phyloP scores from a whole-genome alignment of 2,113 vertebrate species.

The Chionomys nivalis region DNA sequence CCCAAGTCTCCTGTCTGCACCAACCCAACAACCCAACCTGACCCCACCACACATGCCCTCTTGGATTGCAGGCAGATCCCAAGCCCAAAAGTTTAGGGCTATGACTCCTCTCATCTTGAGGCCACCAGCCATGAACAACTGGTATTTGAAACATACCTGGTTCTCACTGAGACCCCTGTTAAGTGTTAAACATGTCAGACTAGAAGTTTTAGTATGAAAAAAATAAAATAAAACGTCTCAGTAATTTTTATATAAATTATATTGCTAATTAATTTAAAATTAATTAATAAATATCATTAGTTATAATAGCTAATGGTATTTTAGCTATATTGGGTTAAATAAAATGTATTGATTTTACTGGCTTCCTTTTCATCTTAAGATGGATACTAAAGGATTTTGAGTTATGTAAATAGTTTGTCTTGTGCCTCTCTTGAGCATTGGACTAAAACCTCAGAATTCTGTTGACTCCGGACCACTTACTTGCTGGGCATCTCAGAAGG shows the following conservation, averaged over 20 bases:
- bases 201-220: not conserved
- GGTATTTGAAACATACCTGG: not conserved
- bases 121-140: not conserved
- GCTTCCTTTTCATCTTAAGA: not conserved
- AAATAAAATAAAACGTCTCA: not conserved
- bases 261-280: not conserved
- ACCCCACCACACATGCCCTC: fast-evolving
- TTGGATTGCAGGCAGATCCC: not conserved
- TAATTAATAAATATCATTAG: no score
- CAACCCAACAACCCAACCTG: not conserved
- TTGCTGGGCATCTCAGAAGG: not conserved
- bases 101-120: fast-evolving
- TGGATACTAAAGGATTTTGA: not conserved
- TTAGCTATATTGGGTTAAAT: not conserved
- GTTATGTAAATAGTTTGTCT: not conserved
- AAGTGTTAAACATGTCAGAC: not conserved
- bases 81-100: not conserved
- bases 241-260: not conserved
- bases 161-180: no score
- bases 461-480: not conserved
- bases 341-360: not conserved
- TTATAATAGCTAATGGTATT: not conserved
- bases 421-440: not conserved
- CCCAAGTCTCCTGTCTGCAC: not conserved
- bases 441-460: not conserved